These are phyloP conservation scores for Poecilia latipinna DNA, from an alignment of 2,113 vertebrate species.

Conservation along the genomic window DNA sequence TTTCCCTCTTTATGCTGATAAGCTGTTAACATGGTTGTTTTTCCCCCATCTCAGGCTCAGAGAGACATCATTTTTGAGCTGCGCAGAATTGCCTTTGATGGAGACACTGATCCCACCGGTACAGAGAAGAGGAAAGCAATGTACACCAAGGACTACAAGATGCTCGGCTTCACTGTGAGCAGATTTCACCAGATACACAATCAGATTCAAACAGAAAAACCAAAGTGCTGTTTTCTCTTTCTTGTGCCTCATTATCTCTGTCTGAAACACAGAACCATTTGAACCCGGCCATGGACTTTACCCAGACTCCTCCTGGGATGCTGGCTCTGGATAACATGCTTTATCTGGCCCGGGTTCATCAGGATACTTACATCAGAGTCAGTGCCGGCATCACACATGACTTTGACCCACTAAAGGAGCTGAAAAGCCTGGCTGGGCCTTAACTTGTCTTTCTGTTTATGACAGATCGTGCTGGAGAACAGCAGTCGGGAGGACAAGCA, in stretches of 20 bases:
- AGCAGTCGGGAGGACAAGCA: slow-evolving; percentile 98
- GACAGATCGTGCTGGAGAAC: slow-evolving; percentile 95
- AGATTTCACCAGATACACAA: background rate
- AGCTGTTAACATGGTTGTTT: slow-evolving; percentile 14
- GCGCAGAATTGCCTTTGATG: slow-evolving; percentile 95
- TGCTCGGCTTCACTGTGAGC: slow-evolving; percentile 95
- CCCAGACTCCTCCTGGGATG: slow-evolving; percentile 96
- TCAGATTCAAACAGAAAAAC: background rate
- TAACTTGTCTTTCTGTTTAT: slow-evolving; percentile 6
- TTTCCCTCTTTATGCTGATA: slow-evolving; percentile 9
- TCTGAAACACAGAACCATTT: slow-evolving; percentile 88
- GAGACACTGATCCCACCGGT: slow-evolving; percentile 89
- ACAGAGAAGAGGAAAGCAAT: slow-evolving; percentile 96
- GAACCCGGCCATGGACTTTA: slow-evolving; percentile 97
- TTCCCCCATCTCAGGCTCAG: slow-evolving; percentile 82
- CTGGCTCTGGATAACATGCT: slow-evolving; percentile 98
- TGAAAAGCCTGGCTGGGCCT: background rate
- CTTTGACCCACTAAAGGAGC: background rate
- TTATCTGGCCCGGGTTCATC: slow-evolving; percentile 94
- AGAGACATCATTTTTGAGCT: slow-evolving; percentile 96
- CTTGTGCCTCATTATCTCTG: background rate
- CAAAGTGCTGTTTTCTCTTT: background rate
- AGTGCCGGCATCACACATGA: slow-evolving; percentile 14
- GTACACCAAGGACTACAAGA: slow-evolving; percentile 98
- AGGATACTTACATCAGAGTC: slow-evolving; percentile 97